These are phyloP conservation scores for Xiphophorus hellerii DNA, from an alignment of 2,113 vertebrate species.

Conservation along the genomic window DNA sequence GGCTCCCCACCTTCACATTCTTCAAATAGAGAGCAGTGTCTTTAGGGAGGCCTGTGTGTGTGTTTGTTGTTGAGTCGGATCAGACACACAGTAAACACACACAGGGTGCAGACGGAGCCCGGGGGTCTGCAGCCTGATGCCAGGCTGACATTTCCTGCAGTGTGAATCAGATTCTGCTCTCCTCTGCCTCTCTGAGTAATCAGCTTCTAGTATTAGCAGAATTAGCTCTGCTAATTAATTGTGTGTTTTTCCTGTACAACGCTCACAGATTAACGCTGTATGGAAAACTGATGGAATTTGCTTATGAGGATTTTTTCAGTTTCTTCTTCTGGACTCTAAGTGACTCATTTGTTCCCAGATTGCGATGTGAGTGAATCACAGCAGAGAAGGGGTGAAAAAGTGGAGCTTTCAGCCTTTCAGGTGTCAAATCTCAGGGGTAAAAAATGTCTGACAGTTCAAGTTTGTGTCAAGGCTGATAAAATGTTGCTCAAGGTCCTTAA, in stretches of 20 bases:
- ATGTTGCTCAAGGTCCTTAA: too few species aligned
- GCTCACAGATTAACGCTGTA: slow-evolving; percentile 16
- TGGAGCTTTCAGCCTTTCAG: slow-evolving; percentile 31
- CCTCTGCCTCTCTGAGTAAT: slow-evolving; percentile 52
- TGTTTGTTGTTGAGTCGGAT: slow-evolving; percentile 10
- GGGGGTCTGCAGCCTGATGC: slow-evolving; percentile 57
- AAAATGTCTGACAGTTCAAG: background rate
- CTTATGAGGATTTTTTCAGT: slow-evolving; percentile 11
- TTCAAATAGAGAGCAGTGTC: slow-evolving; percentile 26
- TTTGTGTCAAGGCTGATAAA: too few species aligned
- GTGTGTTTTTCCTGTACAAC: slow-evolving; percentile 44
- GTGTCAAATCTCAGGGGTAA: slow-evolving; percentile 9
- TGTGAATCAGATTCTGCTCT: slow-evolving; percentile 14
- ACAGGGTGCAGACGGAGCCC: slow-evolving; percentile 45
- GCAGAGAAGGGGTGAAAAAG: background rate
- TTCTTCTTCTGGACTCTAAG: slow-evolving; percentile 28
- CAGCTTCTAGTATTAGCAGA: slow-evolving; percentile 59
- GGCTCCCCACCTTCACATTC: slow-evolving; percentile 30
- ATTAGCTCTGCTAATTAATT: slow-evolving; percentile 61
- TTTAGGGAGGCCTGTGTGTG: background rate
- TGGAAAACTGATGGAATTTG: slow-evolving; percentile 7
- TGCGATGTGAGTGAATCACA: background rate
- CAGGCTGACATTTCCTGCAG: slow-evolving; percentile 69
- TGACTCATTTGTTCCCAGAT: slow-evolving; percentile 43
- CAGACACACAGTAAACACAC: slow-evolving; percentile 28